A percentile compares a stretch with the other conserved stretches of the same genome.
phyloP scores from a whole-genome alignment of 1,140 invertebrate genomes.

The Drosophila cardini region DNA sequence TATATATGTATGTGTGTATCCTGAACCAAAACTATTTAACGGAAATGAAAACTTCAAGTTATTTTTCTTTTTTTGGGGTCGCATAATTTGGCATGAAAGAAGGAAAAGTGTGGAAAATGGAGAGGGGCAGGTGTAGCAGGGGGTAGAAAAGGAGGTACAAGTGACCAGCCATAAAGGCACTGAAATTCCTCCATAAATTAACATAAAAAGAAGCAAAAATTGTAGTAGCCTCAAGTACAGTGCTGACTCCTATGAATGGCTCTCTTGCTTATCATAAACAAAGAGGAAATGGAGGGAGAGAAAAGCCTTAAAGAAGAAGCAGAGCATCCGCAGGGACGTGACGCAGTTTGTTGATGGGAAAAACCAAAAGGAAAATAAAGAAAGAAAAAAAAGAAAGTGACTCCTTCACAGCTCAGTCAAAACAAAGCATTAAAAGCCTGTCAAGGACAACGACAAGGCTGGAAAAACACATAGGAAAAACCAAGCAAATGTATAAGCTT shows the following conservation, averaged over 20 bases:
- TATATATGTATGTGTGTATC: too few relatives aligned
- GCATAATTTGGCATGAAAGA: conserved; percentile 22
- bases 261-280: background rate
- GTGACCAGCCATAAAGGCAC: conserved; percentile 36
- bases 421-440: conserved; percentile 42
- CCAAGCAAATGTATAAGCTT: background rate
- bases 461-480: conserved; percentile 5
- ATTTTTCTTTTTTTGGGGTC: conserved; percentile 23
- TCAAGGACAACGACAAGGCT: conserved; percentile 24
- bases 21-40: conserved; percentile 63
- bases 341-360: conserved; percentile 12
- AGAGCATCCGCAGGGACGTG: background rate
- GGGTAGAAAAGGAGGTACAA: background rate
- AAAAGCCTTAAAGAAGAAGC: background rate
- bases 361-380: conserved; percentile 38
- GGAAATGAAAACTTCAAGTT: conserved; percentile 74
- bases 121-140: conserved; percentile 6
- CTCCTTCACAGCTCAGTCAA: conserved; percentile 24
- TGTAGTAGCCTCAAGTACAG: background rate
- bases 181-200: conserved; percentile 57
- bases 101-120: background rate
- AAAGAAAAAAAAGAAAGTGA: conserved; percentile 32
- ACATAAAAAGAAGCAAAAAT: conserved; percentile 45
- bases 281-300: background rate
- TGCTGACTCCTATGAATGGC: conserved; percentile 5